Conservation (phyloP, 1,140 invertebrate species). For the Drosophila sp. region DNA sequence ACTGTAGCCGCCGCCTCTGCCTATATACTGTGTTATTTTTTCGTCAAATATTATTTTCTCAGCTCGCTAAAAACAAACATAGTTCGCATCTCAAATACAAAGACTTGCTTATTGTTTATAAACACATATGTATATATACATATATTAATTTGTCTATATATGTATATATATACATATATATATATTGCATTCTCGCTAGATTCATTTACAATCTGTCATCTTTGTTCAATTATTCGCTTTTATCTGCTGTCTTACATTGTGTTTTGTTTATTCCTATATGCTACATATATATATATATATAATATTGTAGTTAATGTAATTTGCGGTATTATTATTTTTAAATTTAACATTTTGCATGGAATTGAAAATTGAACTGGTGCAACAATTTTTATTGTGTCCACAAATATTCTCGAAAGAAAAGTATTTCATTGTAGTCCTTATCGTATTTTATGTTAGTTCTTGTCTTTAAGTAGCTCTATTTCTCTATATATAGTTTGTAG, state of each 20-base stretch:
- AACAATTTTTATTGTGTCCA: conserved; percentile 26
- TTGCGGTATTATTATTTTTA: conserved; percentile 76
- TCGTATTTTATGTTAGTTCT: not conserved
- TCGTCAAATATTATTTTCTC: conserved; percentile 55
- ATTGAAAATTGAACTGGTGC: conserved; percentile 57
- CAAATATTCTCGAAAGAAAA: conserved; percentile 48
- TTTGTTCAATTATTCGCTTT: conserved; percentile 8
- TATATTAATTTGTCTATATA: no score
- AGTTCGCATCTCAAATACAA: conserved; percentile 73
- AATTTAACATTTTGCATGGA: conserved; percentile 63
- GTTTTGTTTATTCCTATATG: conserved; percentile 55
- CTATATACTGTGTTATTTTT: conserved; percentile 68
- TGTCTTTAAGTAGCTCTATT: conserved; percentile 3
- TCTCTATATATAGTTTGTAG: conserved; percentile 45
- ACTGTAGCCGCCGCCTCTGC: conserved; percentile 28
- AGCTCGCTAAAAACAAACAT: conserved; percentile 57
- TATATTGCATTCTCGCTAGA: conserved; percentile 26
- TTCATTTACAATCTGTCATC: conserved; percentile 41
- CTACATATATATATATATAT: conserved; percentile 41
- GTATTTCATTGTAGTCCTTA: conserved; percentile 65
- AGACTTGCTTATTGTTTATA: conserved; percentile 60
- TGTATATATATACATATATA: conserved; percentile 34
- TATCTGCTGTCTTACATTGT: not conserved
- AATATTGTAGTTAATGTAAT: conserved; percentile 55
- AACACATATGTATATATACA: conserved; percentile 22